Evolutionary conservation across 2,888 invertebrate genomes (phyloP), one percentile per base, ranked within the genome.

Genomic region (Alloscopus bannaensis): DNA sequence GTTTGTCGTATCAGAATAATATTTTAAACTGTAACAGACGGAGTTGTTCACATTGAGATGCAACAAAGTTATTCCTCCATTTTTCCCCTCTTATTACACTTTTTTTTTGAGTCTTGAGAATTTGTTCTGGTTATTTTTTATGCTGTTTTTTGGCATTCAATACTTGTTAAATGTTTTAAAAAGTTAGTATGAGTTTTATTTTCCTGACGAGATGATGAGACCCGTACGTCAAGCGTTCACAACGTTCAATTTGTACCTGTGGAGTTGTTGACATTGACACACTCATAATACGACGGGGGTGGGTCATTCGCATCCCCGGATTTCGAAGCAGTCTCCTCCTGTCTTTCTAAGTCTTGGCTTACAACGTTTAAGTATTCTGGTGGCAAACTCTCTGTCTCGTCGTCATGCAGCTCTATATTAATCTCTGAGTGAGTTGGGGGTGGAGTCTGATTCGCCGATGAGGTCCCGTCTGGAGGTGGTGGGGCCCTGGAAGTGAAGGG

Each of bases 241-340:
- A 11, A 28, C 29, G 4, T 29, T 29, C 57, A 29, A 52, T 57
- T 57, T 57, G 57, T 57, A 57, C 57, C 50, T 18, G 20, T 55
- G 20, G 55, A 55, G 22, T 55, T 47, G 52, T 20, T 11, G 59
- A 6, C 55, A 18, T 59, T 73, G 11, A 76, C 78, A 45, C 81
- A 81, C 47, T 83, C 81, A 45, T 73, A 66, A 47, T 83, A 83
- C 18, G 76, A 79, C 11, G 83, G 83, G 22, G 83, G 83, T 11
- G 83, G 83, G 22, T 31, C 29, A n/a, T n/a, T n/a, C n/a, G n/a
- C n/a, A n/a, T n/a, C n/a, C n/a, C n/a, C n/a, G n/a, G n/a, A n/a
- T n/a, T n/a, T n/a, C n/a, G n/a, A n/a, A n/a, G n/a, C n/a, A n/a
- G n/a, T n/a, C 36, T 55, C n/a, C 6, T 29, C 28, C 26, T 45